These are phyloP conservation scores for Simalia tracyae DNA, from an alignment of 2,797 vertebrate genomes.

Conservation along the genomic window DNA sequence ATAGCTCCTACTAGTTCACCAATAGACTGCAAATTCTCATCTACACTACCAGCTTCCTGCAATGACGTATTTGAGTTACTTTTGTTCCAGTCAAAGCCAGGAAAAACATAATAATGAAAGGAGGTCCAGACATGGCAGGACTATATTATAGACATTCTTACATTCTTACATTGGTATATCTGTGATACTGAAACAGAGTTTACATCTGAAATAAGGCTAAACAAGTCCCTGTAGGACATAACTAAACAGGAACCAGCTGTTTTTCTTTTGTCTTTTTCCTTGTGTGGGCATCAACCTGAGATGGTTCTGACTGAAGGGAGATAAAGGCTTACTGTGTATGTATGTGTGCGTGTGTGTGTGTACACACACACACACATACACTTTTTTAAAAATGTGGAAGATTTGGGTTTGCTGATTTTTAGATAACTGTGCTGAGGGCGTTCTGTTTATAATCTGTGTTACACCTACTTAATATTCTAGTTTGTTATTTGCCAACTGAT, in stretches of 20 bases:
- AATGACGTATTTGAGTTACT: not conserved
- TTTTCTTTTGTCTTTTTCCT: constrained; percentile 14
- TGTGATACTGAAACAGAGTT: not conserved
- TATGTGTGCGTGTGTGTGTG: not conserved
- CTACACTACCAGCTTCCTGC: not conserved
- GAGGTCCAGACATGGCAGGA: not conserved
- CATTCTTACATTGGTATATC: not conserved
- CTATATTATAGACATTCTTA: not conserved
- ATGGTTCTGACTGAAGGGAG: not conserved
- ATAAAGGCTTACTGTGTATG: not conserved
- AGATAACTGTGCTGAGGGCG: not conserved
- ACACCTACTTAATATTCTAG: not conserved
- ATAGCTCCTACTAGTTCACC: not conserved
- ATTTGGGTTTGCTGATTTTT: not conserved
- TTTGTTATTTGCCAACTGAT: not conserved
- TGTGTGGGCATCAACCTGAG: not conserved
- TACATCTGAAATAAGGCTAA: not conserved
- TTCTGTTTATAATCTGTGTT: not conserved
- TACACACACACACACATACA: no score
- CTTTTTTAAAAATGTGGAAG: not conserved
- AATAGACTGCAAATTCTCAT: not conserved
- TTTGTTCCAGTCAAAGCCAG: not conserved
- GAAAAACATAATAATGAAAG: not conserved
- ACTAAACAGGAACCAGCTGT: not conserved
- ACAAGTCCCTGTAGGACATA: not conserved